Evolutionary conservation across 2,888 invertebrate genomes (phyloP).

Genomic region (Ramazzottius varieornatus): DNA sequence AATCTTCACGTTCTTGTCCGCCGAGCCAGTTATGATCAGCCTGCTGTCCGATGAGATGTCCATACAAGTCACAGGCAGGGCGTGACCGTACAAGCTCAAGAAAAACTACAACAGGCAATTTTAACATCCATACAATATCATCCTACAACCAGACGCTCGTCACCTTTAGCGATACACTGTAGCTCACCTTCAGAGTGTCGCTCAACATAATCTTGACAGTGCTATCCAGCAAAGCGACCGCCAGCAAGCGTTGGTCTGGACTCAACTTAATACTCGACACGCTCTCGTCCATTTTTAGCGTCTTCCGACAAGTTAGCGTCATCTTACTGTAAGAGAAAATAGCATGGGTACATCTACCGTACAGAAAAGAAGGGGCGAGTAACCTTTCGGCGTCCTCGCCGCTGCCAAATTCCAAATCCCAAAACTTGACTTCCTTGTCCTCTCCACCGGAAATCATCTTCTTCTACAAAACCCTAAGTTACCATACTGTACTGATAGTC

Average conservation of each 20-base stretch:
- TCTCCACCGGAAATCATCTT: constrained; percentile 44
- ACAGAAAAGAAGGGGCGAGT: neutral
- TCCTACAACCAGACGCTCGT: too few relatives aligned
- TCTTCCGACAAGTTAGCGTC: constrained; percentile 40
- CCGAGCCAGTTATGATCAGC: constrained; percentile 71
- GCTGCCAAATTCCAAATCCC: constrained; percentile 68
- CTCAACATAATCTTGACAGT: constrained; percentile 83
- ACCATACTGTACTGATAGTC: neutral
- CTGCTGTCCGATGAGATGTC: constrained; percentile 69
- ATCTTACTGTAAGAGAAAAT: constrained; percentile 19
- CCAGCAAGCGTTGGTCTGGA: constrained; percentile 58
- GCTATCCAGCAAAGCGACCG: constrained; percentile 63
- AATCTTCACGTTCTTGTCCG: constrained; percentile 77
- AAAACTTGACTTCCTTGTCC: constrained; percentile 68
- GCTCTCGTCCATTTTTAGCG: constrained; percentile 58
- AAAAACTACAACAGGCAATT: constrained; percentile 59
- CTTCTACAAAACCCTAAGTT: constrained; percentile 15
- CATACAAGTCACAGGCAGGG: constrained; percentile 66
- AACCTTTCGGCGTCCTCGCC: neutral
- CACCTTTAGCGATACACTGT: too few relatives aligned
- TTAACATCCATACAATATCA: too few relatives aligned
- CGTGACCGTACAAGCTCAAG: constrained; percentile 78
- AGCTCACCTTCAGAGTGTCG: constrained; percentile 60
- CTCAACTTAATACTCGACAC: constrained; percentile 49
- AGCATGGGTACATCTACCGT: neutral